phyloP scores from a whole-genome alignment of 1,140 invertebrate species.

The Caenorhabditis latens region DNA sequence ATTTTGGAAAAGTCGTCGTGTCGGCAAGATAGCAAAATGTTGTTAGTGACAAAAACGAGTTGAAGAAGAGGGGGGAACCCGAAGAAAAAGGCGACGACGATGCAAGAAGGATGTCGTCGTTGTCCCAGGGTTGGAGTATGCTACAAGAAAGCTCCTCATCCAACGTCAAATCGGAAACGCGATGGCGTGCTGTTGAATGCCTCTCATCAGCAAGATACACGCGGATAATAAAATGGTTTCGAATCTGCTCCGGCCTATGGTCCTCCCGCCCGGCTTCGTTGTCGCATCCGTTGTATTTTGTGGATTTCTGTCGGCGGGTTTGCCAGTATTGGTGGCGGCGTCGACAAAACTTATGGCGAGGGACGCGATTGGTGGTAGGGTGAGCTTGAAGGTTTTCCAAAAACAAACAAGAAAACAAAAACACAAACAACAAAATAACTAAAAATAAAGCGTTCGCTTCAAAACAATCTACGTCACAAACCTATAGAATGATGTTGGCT shows the following conservation, averaged over 20 bases:
- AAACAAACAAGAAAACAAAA: constrained; percentile 1
- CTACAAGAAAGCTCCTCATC: constrained; percentile 56
- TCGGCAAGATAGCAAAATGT: constrained; percentile 32
- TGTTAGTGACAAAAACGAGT: constrained; percentile 52
- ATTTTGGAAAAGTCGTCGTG: constrained; percentile 26
- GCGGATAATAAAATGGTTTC: constrained; percentile 51
- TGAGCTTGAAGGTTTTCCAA: not conserved
- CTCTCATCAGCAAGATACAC: constrained; percentile 56
- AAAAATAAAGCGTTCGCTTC: not conserved
- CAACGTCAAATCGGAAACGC: constrained; percentile 58
- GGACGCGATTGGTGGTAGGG: not conserved
- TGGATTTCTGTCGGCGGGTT: not conserved
- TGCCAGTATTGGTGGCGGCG: not conserved
- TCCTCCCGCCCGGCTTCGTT: not conserved
- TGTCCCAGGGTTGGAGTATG: constrained; percentile 31
- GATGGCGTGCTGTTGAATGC: constrained; percentile 55
- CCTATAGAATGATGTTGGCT: too few species aligned
- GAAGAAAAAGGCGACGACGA: constrained; percentile 1
- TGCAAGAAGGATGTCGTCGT: constrained; percentile 36
- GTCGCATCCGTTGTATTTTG: constrained; percentile 48
- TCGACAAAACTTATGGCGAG: constrained; percentile 3
- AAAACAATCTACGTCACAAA: constrained; percentile 8
- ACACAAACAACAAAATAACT: not conserved
- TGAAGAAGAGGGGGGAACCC: constrained; percentile 38
- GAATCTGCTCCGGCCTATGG: constrained; percentile 12